These are phyloP conservation scores for Pelodytes ibericus DNA, from an alignment of 2,797 vertebrate genomes.

Conservation along the genomic window DNA sequence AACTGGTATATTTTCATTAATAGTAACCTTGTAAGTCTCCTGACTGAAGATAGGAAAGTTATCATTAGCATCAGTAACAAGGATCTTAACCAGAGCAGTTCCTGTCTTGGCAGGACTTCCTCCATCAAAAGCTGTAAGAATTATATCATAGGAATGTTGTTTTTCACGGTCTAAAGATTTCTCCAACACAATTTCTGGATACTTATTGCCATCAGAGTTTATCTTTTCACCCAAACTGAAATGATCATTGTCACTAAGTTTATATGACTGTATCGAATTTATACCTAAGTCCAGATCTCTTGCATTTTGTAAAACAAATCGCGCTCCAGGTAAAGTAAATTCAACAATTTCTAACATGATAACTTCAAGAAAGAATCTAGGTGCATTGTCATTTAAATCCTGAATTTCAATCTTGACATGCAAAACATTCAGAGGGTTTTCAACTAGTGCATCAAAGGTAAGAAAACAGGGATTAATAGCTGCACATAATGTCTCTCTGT, in stretches of 20 bases:
- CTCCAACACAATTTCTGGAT: conserved; percentile 41
- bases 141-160: conserved; percentile 27
- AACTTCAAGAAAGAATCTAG: conserved; percentile 26
- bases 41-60: conserved; percentile 52
- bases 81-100: conserved; percentile 27
- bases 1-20: conserved; percentile 39
- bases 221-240: conserved; percentile 59
- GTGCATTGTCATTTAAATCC: conserved; percentile 56
- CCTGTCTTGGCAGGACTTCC: conserved; percentile 44
- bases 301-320: conserved; percentile 62
- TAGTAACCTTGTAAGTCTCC: conserved; percentile 26
- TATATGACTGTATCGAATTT: conserved; percentile 60
- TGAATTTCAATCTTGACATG: conserved; percentile 60
- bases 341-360: conserved; percentile 60
- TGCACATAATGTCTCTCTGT: conserved; percentile 76
- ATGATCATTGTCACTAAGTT: conserved; percentile 40
- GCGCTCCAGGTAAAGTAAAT: conserved; percentile 58
- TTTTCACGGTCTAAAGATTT: conserved; percentile 51
- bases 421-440: conserved; percentile 60
- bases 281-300: conserved; percentile 65
- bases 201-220: conserved; percentile 35
- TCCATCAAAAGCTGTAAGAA: conserved; percentile 51
- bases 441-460: conserved; percentile 70
- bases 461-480: conserved; percentile 74
- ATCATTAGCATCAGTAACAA: conserved; percentile 54